A percentile compares a stretch with the other conserved stretches of the same genome.
phyloP scores from a whole-genome alignment of 53 echinoderm and acorn worm genomes.

The Crossaster papposus region DNA sequence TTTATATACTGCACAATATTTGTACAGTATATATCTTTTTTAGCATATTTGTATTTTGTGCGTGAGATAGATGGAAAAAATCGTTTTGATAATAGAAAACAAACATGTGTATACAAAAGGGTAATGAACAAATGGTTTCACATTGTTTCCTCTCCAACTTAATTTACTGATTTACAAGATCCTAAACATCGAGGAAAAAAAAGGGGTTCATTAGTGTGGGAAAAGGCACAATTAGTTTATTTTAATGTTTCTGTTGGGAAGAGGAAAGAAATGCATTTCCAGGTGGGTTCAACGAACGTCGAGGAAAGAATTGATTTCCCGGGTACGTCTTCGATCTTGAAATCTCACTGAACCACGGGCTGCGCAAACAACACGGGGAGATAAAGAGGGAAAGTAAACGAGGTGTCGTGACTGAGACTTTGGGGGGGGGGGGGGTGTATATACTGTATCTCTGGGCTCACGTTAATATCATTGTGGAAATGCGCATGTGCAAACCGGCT shows the following conservation, averaged over 20 bases:
- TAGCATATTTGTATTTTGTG: no score
- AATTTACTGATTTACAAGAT: no score
- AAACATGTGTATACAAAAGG: no score
- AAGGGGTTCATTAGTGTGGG: no score
- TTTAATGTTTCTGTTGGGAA: background rate
- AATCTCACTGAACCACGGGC: conserved; percentile 20
- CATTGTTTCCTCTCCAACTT: no score
- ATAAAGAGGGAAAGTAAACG: background rate
- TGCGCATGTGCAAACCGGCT: background rate
- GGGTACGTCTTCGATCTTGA: conserved; percentile 19
- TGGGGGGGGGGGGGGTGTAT: background rate
- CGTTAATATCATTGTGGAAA: background rate
- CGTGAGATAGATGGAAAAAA: no score
- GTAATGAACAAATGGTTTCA: no score
- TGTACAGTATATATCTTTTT: no score
- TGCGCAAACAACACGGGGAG: background rate
- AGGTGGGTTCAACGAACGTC: conserved; percentile 22
- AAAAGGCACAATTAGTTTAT: no score
- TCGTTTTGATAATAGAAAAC: no score
- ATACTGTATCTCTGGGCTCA: background rate
- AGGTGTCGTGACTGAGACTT: background rate
- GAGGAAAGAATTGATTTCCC: conserved; percentile 21
- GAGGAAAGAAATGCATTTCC: background rate
- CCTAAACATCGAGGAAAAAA: no score
- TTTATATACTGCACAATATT: no score